These are phyloP conservation scores for Amphilophus citrinellus DNA, from an alignment of 2,113 vertebrate genomes.

Conservation along the genomic window DNA sequence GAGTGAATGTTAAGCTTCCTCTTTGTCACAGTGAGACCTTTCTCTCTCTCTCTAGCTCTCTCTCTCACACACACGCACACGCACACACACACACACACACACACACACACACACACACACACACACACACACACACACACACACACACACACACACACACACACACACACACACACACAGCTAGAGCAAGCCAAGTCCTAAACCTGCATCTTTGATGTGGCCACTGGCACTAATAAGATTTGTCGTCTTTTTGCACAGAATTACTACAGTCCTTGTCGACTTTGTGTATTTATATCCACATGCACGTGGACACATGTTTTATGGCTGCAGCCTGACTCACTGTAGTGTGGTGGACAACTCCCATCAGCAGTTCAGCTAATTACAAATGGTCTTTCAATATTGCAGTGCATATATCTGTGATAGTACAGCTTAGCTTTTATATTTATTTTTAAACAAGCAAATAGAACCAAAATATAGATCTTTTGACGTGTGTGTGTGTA, in stretches of 20 bases:
- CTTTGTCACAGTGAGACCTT: constrained; percentile 40
- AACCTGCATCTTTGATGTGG: constrained; percentile 57
- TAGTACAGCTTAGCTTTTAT: not conserved
- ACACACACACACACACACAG: not conserved
- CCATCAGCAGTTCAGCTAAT: constrained; percentile 43
- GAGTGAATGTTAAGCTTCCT: constrained; percentile 53
- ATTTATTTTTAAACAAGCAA: not conserved
- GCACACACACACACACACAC: too few relatives aligned
- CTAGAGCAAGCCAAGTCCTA: constrained; percentile 22
- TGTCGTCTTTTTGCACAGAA: constrained; percentile 46
- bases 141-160: not conserved
- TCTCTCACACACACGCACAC: too few relatives aligned
- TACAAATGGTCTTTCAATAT: constrained; percentile 12
- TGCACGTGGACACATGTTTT: not conserved
- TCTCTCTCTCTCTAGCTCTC: not conserved
- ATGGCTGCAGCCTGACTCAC: not conserved
- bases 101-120: not conserved
- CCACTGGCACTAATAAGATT: constrained; percentile 51
- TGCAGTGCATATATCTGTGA: not conserved
- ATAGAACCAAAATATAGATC: not conserved
- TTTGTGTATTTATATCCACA: not conserved
- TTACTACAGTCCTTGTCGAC: constrained; percentile 16
- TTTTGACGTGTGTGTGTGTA: not conserved
- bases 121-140: not conserved
- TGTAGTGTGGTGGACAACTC: constrained; percentile 5